Evolutionary conservation across 2,888 invertebrate genomes (phyloP), one percentile per base, ranked within the genome.

Genomic region (Pharmacophagus antenor): DNA sequence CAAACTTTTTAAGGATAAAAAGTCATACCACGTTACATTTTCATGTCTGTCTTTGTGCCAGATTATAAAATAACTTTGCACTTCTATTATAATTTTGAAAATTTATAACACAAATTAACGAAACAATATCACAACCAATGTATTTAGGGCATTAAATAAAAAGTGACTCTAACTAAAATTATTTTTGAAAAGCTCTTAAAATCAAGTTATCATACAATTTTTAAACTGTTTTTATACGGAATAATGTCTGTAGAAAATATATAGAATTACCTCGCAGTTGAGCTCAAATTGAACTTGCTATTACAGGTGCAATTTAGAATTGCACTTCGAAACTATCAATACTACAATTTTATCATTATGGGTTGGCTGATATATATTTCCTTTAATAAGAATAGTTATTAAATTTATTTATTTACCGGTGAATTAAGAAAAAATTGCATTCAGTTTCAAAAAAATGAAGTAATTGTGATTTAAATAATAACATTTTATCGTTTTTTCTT

Each of bases 281-380:
- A 17, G 42, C 17, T 42, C 17, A 17, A 42, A 42, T 42, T 42
- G 17, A 42, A 17, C 17, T 17, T 17, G 17, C 17, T 17, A 42
- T 42, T n/a, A 17, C n/a, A 17, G 42, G n/a, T 42, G n/a, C 17
- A 42, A 42, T 42, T 42, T 17, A 42, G 42, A 42, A 42, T 42
- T 42, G 42, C 17, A 18, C 42, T 42, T 17, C 17, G 17, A 42
- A 42, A 42, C 42, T 15, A 12, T 42, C 2, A 31, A 10, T 31
- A 31, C 12, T 10, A 31, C 10, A 7, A 3, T 8, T 31, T 8
- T 31, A 31, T 15, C 10, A 15, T 31, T n/a, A n/a, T n/a, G n/a
- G n/a, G 15, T 3, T 15, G 1, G 31, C 2, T 31, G 10, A 31
- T 31, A 2, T 31, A 31, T 31, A 12, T 31, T 31, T 12, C 2